Evolutionary conservation across 2,888 invertebrate species (phyloP), one percentile per base, ranked within the genome.

Genomic region (Ornithoptera alexandrae): DNA sequence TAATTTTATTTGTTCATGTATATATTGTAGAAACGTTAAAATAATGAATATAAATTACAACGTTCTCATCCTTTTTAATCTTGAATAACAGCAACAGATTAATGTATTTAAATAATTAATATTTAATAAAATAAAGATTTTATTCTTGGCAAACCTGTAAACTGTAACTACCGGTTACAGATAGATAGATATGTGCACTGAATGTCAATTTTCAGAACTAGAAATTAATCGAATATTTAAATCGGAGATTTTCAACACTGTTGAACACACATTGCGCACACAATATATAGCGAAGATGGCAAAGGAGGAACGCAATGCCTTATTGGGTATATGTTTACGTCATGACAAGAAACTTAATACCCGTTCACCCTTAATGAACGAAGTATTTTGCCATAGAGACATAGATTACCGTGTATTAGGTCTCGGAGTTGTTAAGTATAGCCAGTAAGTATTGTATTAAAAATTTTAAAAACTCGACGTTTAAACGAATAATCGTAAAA

Each of bases 191-290:
- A 50, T 50, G 17, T 50, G 2, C 39, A 39, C 39, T 53, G 18
- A 53, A 53, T n/a, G 18, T 12, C n/a, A n/a, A n/a, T 53, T 53
- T 66, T 67, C 78, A 95, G 95, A 95, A 82, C 77, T 94, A 70
- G 95, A 95, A 88, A 81, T 94, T 57, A 93, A 95, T 77, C 89
- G 95, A 69, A 74, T 95, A 64, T 92, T 95, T 75, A 93, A 95
- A 78, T 93, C 94, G 0, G 93, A 94, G 68, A 88, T 91, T 73
- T 95, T 94, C 77, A 95, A 94, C 77, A 86, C 89, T 0, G 90
- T 93, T 17, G 91, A 93, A 76, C 94, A 94, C 76, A 87, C 78
- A 0, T 71, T 90, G 62, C 82, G 85, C 69, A 90, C 91, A 0
- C 81, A 76, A 18, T 90, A 87, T 67, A 81, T 91, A 64, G 78